A percentile compares a stretch with the other conserved stretches of the same genome.
phyloP scores from a whole-genome alignment of 1,140 invertebrate genomes.

The Araneus ventricosus region DNA sequence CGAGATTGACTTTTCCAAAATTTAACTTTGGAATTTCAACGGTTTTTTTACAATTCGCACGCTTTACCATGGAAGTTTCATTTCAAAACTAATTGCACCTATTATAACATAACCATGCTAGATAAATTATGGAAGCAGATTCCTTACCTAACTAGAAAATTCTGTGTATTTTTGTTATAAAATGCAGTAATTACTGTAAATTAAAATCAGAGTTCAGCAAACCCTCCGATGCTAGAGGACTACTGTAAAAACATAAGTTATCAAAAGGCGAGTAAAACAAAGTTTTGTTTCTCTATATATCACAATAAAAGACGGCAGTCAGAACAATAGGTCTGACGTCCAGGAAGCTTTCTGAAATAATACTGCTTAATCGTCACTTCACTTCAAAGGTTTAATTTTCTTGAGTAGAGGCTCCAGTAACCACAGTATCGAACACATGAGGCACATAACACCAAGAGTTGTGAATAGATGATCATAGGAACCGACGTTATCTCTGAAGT shows the following conservation, averaged over 20 bases:
- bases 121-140: neutral
- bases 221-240: neutral
- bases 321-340: neutral
- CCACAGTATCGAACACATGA: conserved; percentile 75
- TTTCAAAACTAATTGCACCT: neutral
- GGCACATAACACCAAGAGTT: conserved; percentile 70
- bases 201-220: neutral
- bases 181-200: neutral
- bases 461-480: conserved; percentile 76
- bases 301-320: conserved; percentile 13
- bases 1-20: too few species aligned
- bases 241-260: neutral
- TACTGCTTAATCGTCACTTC: neutral
- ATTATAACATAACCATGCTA: neutral
- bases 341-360: neutral
- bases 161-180: neutral
- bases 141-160: neutral
- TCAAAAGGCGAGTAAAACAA: neutral
- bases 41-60: neutral
- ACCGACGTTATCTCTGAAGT: conserved; percentile 76
- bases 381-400: conserved; percentile 57
- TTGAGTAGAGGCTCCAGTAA: conserved; percentile 75
- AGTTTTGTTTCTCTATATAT: neutral
- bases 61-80: neutral
- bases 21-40: too few species aligned